These are phyloP conservation scores for Hafferia zeledoni DNA, from an alignment of 2,797 vertebrate genomes.

Conservation along the genomic window DNA sequence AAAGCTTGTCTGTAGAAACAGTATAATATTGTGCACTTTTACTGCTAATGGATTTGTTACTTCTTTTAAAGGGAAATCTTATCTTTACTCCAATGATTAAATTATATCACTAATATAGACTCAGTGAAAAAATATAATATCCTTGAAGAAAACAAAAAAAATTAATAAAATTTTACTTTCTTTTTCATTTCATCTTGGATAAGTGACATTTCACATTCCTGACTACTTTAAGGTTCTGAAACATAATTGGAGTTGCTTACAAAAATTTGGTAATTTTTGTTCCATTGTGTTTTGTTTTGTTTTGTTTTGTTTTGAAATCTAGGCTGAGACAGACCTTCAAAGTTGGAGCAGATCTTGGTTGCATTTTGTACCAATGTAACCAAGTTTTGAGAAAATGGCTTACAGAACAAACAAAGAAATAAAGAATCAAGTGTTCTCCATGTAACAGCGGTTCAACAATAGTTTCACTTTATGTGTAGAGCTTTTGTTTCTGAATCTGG, in stretches of 20 bases:
- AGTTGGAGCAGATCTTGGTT: background rate
- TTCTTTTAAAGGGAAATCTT: background rate
- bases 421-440: constrained; percentile 51
- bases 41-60: background rate
- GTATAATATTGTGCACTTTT: background rate
- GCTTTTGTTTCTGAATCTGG: constrained; percentile 66
- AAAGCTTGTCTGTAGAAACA: background rate
- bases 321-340: background rate
- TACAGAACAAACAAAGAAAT: constrained; percentile 69
- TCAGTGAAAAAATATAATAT: background rate
- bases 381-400: constrained; percentile 63
- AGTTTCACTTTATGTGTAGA: constrained; percentile 46
- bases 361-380: constrained; percentile 43
- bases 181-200: constrained; percentile 12
- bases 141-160: background rate
- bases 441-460: constrained; percentile 46
- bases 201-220: background rate
- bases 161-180: background rate
- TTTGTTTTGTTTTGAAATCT: background rate
- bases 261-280: background rate
- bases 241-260: constrained; percentile 22
- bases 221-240: background rate
- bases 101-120: background rate
- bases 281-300: no score
- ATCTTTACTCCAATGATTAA: background rate